Conservation (phyloP, 2,888 invertebrate genomes). For the Pristionchus japonicus region DNA sequence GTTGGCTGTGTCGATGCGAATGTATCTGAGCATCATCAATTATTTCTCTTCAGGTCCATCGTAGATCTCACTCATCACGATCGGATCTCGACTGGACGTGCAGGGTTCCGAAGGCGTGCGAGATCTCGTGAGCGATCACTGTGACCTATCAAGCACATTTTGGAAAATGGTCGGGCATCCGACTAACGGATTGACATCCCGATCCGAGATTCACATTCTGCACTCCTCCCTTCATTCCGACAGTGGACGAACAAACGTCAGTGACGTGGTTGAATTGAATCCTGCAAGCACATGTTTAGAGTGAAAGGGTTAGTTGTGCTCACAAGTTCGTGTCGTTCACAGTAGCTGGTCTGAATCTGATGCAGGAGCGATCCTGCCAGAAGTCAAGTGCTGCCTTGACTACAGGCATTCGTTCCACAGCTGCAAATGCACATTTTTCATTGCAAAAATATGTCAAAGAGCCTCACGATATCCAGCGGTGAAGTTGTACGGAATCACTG, state of each 20-base stretch:
- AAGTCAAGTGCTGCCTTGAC: not conserved
- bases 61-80: conserved; percentile 18
- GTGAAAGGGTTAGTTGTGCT: not conserved
- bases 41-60: no score
- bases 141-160: not conserved
- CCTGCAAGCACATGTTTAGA: not conserved
- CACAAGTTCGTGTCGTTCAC: not conserved
- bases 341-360: not conserved
- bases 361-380: not conserved
- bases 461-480: conserved; percentile 18
- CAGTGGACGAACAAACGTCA: not conserved
- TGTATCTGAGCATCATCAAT: no score
- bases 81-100: conserved; percentile 43
- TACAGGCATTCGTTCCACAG: not conserved
- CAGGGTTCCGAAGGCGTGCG: conserved; percentile 41
- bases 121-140: conserved; percentile 17
- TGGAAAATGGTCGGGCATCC: not conserved
- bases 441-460: not conserved
- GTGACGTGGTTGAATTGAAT: not conserved
- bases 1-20: not conserved
- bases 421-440: not conserved
- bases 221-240: conserved; percentile 9
- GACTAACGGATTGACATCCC: not conserved
- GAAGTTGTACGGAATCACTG: not conserved
- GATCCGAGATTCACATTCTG: conserved; percentile 14